Base-by-base conservation (phyloP, 2,113 vertebrate species). In the Thomomys bottae region DNA sequence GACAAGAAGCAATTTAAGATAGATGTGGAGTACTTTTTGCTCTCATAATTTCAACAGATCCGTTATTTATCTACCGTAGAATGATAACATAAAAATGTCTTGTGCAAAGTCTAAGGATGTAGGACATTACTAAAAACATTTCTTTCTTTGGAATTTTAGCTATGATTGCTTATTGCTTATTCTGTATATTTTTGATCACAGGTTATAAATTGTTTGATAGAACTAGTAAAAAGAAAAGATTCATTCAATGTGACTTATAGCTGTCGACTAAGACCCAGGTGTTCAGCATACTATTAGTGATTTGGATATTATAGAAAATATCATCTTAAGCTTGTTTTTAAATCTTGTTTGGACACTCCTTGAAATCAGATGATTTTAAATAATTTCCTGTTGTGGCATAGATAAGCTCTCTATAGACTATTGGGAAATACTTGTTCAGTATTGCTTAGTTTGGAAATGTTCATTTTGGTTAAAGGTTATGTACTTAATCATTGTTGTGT, bases 361-460 rank as follows among this genome's bases (percentile, higher is more conserved):
- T 84, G 77, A 85, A 85, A 57, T 57, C 73, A 8, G 24, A 57
- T 26, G 9, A 24, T 7, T n/a, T n/a, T 68, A 78, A 84, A 85
- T 80, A 23, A 18, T 67, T 63, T 79, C 54, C n/a, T 79, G 0
- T 54, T 59, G 42, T 71, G 45, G 42, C 77, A 83, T 20, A 38
- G 49, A n/a, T 70, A 68, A 83, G 34, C 32, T 87, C 15, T 83
- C 75, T 90, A 92, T 88, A 84, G 92, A 77, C 79, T 45, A 14
- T 57, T 82, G 70, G 86, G 70, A 87, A 92, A 87, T 92, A 84
- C 49, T 94, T 90, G n/a, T 77, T 94, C 57, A 76, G 34, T 76
- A 57, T 73, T 93, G 45, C 68, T 92, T 93, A 94, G 90, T 96
- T 95, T 96, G 80, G 78, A 95, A 91, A 90, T 87, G 90, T 7